Conservation (phyloP, 2,888 invertebrate species). For the Sphaeridia pumilis region DNA sequence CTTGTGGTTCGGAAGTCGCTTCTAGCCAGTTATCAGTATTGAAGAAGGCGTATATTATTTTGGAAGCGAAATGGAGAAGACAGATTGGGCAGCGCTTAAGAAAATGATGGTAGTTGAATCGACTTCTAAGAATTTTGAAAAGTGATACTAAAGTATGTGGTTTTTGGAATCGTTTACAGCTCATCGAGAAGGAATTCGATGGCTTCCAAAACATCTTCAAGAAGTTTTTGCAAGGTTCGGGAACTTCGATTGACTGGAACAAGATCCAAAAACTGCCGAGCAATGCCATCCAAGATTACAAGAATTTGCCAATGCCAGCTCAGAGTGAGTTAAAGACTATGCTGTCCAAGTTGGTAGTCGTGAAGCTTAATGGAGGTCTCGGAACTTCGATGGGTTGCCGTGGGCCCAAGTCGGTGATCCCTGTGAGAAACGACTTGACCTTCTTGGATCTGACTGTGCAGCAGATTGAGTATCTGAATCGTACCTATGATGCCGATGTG, state of each 20-base stretch:
- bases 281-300: constrained; percentile 70
- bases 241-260: constrained; percentile 78
- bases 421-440: constrained; percentile 77
- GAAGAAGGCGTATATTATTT: too few relatives aligned
- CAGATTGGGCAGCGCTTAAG: too few relatives aligned
- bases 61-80: too few relatives aligned
- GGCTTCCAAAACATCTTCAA: constrained; percentile 75
- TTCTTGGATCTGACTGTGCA: constrained; percentile 93
- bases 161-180: too few relatives aligned
- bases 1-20: too few relatives aligned
- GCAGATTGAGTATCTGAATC: constrained; percentile 92
- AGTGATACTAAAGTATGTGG: too few relatives aligned
- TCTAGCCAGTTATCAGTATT: too few relatives aligned
- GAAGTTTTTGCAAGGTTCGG: constrained; percentile 59
- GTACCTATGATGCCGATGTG: constrained; percentile 86
- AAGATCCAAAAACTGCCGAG: constrained; percentile 78
- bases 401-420: constrained; percentile 90
- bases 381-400: constrained; percentile 97
- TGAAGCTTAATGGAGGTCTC: constrained; percentile 89
- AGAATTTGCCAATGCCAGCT: constrained; percentile 47
- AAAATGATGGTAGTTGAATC: too few relatives aligned
- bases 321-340: constrained; percentile 49
- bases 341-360: constrained; percentile 80
- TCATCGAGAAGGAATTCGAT: constrained; percentile 58
- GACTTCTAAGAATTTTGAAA: too few relatives aligned